Evolutionary conservation across 1,140 invertebrate species (phyloP), one percentile per base, ranked within the genome.

Genomic region (Euwallacea similis): DNA sequence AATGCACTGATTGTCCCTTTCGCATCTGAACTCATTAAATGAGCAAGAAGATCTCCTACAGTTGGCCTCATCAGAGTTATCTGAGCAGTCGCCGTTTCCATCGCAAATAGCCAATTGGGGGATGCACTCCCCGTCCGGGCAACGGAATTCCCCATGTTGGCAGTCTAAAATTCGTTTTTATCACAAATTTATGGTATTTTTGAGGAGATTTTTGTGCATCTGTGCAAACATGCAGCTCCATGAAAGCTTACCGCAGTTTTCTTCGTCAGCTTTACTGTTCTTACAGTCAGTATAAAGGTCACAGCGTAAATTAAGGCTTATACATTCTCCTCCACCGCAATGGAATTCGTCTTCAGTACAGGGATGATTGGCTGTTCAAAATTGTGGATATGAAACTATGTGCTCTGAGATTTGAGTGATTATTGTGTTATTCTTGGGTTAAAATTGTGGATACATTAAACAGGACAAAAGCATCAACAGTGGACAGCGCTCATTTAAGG

Each of bases 211-310:
- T n/a, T 33, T 33, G 21, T 33, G 21, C 21, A 33, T 33, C 21
- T 33, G 21, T 33, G 21, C 21, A 33, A 33, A 33, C 21, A 33
- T 53, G 15, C 3, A 53, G 50, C 56, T 21, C 21, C n/a, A 6
- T 59, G 56, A 13, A 7, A 15, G 64, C 69, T 69, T 71, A 74
- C 69, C 73, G 61, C 95, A 98, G 56, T 94, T 92, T 72, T 90
- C 83, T 87, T 98, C 96, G 83, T 98, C 97, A 62, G 90, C 91
- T 56, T 88, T 86, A 80, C 98, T 86, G 80, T 98, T 96, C 7
- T 81, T 76, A 78, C 96, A 98, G 80, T 98, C 96, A 58, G 86
- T 85, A 74, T 92, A 87, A 46, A 87, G 85, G 80, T 99, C 97
- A 82, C 97, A 99, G 71, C 97, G 92, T 83, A 92, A 96, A 65